Percentiles rank a stretch among this genome's conserved stretches.
Evolutionary conservation across 2,797 vertebrate species (phyloP).

Genomic region (Sparidentex hasta): DNA sequence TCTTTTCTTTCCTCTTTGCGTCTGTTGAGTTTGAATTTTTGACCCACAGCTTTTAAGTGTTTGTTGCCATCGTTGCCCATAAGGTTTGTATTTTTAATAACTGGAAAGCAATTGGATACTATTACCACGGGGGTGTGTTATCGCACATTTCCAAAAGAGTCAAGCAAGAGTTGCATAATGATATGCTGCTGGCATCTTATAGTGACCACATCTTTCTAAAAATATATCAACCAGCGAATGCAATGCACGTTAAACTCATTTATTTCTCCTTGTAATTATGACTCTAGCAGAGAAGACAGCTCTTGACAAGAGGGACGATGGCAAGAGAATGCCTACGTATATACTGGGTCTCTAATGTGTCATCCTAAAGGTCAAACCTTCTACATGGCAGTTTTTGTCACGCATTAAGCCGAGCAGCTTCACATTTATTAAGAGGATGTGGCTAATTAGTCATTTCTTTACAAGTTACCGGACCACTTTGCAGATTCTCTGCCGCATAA

Average conservation of each 20-base stretch:
- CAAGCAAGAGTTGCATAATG: slow-evolving; percentile 19
- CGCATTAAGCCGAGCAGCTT: slow-evolving; percentile 51
- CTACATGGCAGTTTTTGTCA: slow-evolving; percentile 60
- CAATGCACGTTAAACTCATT: slow-evolving; percentile 37
- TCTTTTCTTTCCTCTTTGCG: not conserved
- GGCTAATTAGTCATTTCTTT: slow-evolving; percentile 58
- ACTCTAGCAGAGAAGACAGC: slow-evolving; percentile 45
- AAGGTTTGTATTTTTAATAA: slow-evolving; percentile 40
- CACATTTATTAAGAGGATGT: slow-evolving; percentile 53
- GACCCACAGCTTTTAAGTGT: slow-evolving; percentile 29
- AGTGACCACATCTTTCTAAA: slow-evolving; percentile 27
- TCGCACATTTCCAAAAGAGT: slow-evolving; percentile 38
- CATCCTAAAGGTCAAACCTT: slow-evolving; percentile 70
- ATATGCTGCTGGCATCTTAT: slow-evolving; percentile 5
- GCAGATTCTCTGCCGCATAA: slow-evolving; percentile 2
- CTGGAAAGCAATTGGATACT: slow-evolving; percentile 25
- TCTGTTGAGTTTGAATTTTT: slow-evolving; percentile 14
- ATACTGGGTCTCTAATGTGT: slow-evolving; percentile 47
- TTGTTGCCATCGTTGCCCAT: slow-evolving; percentile 15
- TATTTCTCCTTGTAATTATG: slow-evolving; percentile 63
- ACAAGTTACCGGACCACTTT: slow-evolving; percentile 20
- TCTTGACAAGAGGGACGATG: slow-evolving; percentile 46
- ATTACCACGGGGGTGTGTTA: slow-evolving; percentile 30
- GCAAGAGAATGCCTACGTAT: slow-evolving; percentile 51
- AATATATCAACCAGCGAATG: slow-evolving; percentile 28